Percentiles rank a stretch among this genome's conserved stretches.
Evolutionary conservation across 2,113 vertebrate genomes (phyloP).

Genomic region (Apteryx mantelli): DNA sequence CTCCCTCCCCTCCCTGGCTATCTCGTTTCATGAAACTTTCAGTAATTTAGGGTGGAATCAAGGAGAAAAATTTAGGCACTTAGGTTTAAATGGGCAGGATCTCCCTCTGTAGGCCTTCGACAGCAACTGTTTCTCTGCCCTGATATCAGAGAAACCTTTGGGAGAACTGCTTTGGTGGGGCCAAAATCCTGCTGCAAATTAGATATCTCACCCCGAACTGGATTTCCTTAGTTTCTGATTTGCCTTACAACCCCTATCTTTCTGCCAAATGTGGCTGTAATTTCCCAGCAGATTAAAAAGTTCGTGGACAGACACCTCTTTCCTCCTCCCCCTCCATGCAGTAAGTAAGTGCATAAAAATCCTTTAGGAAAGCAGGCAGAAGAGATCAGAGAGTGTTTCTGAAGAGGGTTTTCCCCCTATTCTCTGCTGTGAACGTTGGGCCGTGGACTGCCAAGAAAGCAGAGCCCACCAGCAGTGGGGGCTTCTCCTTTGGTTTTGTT

Average conservation of each 20-base stretch:
- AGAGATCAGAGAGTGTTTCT: rapidly evolving
- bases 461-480: background rate
- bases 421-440: rapidly evolving
- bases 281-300: background rate
- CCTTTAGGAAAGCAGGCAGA: background rate
- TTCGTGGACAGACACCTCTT: background rate
- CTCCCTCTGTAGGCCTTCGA: conserved; percentile 41
- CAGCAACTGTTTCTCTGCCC: background rate
- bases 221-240: background rate
- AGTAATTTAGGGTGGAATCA: background rate
- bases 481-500: background rate
- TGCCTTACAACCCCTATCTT: background rate
- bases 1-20: background rate
- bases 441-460: background rate
- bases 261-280: background rate
- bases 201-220: rapidly evolving
- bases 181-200: background rate
- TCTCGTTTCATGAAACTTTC: background rate
- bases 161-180: background rate
- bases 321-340: rapidly evolving
- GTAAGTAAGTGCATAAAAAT: background rate
- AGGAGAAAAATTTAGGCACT: background rate
- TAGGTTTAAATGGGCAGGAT: background rate
- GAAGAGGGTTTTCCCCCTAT: background rate
- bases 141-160: background rate